These are phyloP conservation scores for Caenorhabditis plicata DNA, from an alignment of 2,888 invertebrate species.

Conservation along the genomic window DNA sequence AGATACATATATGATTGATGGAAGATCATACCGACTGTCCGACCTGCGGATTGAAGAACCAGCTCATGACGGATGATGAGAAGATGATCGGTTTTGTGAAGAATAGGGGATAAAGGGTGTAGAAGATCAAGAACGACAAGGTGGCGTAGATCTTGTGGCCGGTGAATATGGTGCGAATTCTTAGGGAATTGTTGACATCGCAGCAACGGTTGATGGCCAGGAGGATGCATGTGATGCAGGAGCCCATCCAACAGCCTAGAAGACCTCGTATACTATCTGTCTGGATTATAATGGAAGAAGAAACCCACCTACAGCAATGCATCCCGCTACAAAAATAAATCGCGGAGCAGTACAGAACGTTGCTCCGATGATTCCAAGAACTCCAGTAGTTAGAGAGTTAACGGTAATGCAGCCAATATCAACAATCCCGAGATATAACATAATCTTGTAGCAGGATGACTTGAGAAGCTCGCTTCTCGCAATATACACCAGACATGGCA, in stretches of 20 bases:
- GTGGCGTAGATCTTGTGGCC: slow-evolving; percentile 16
- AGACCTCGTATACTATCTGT: neutral
- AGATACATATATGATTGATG: neutral
- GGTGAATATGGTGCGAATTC: slow-evolving; percentile 12
- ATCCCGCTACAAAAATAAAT: slow-evolving; percentile 13
- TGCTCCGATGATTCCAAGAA: slow-evolving; percentile 22
- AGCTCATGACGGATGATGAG: slow-evolving; percentile 22
- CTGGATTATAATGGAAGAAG: neutral
- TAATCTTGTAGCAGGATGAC: slow-evolving; percentile 30
- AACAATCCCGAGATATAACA: slow-evolving; percentile 20
- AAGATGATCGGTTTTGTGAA: slow-evolving; percentile 22
- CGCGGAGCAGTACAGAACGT: slow-evolving; percentile 21
- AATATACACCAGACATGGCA: slow-evolving; percentile 19
- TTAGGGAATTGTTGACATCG: slow-evolving; percentile 18
- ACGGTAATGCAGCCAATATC: slow-evolving; percentile 13
- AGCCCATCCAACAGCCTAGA: slow-evolving; percentile 33
- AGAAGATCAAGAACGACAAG: slow-evolving; percentile 5
- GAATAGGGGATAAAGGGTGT: slow-evolving; percentile 11
- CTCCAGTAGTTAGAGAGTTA: slow-evolving; percentile 26
- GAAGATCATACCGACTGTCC: slow-evolving; percentile 8
- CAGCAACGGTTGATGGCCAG: slow-evolving; percentile 24
- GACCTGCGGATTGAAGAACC: slow-evolving; percentile 26
- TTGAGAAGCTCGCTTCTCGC: slow-evolving; percentile 17
- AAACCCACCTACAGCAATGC: slow-evolving; percentile 3
- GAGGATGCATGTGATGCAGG: slow-evolving; percentile 22